Percentiles rank a stretch among this genome's conserved stretches.
phyloP scores from a whole-genome alignment of 2,888 invertebrate genomes.

The Slavum lentiscoides region DNA sequence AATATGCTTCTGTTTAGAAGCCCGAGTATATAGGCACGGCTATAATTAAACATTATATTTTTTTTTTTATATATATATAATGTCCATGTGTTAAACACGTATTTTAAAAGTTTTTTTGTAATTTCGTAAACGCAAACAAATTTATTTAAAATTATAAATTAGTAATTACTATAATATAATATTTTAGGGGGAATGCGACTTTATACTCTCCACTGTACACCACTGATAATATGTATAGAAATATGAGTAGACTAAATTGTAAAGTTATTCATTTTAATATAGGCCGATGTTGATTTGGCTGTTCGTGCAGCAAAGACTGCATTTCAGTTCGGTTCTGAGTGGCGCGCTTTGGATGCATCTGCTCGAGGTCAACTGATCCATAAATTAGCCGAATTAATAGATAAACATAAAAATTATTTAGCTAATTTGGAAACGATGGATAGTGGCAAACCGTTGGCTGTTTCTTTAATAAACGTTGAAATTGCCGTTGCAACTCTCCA shows the following conservation, averaged over 20 bases:
- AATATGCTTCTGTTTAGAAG: too few species aligned
- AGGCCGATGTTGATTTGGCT: constrained; percentile 63
- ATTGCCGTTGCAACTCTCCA: constrained; percentile 69
- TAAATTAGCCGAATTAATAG: constrained; percentile 58
- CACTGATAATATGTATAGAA: too few species aligned
- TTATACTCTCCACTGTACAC: not conserved
- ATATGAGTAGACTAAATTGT: not conserved
- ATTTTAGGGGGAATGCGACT: not conserved
- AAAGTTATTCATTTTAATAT: constrained; percentile 4
- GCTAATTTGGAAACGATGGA: constrained; percentile 87
- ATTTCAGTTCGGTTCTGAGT: constrained; percentile 64
- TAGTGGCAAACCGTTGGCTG: constrained; percentile 86
- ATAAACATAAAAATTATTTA: constrained; percentile 46
- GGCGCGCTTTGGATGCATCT: constrained; percentile 65
- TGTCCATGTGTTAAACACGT: too few species aligned
- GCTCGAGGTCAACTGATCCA: constrained; percentile 68
- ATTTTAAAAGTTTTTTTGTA: too few species aligned
- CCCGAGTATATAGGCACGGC: too few species aligned
- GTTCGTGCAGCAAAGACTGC: constrained; percentile 62
- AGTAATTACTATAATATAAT: too few species aligned
- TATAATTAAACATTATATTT: too few species aligned
- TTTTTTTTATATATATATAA: too few species aligned
- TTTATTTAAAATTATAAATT: too few species aligned
- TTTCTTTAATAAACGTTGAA: constrained; percentile 70
- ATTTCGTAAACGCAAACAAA: too few species aligned